Percentiles rank a stretch among this genome's conserved stretches.
Evolutionary conservation across 2,888 invertebrate species (phyloP).

Genomic region (Minunthozetes semirufus): DNA sequence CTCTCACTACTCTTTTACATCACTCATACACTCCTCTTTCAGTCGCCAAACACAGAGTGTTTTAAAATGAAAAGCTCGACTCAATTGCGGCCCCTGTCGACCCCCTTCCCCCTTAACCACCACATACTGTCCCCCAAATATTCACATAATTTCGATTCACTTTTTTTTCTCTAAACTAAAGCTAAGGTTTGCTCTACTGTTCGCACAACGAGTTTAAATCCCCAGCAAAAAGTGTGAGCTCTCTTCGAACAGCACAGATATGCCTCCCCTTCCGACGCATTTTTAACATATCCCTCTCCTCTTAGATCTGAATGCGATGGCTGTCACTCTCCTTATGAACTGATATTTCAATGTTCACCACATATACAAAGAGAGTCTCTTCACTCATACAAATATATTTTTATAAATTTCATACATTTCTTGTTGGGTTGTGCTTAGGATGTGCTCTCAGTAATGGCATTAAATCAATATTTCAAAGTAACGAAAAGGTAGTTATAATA

Average conservation of each 20-base stretch:
- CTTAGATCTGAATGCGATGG: not conserved
- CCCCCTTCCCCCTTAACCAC: not conserved
- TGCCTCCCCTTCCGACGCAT: not conserved
- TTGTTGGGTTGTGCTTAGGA: not conserved
- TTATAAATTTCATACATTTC: not conserved
- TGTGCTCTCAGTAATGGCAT: conserved; percentile 3
- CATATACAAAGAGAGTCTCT: not conserved
- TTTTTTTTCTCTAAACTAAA: not conserved
- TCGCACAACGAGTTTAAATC: not conserved
- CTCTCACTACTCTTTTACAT: conserved; percentile 6
- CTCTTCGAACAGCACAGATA: not conserved
- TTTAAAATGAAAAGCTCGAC: not conserved
- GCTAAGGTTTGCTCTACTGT: not conserved
- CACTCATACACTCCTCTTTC: conserved; percentile 1
- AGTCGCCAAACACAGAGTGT: not conserved
- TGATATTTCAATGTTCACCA: not conserved
- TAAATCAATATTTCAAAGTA: conserved; percentile 6
- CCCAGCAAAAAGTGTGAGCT: conserved; percentile 1
- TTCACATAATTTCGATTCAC: conserved; percentile 1
- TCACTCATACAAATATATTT: not conserved
- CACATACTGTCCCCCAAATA: not conserved
- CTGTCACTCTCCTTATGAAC: not conserved
- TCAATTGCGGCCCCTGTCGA: not conserved
- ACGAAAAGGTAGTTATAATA: not conserved
- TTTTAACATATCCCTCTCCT: not conserved